Conservation (phyloP, 1,140 invertebrate genomes). For the Helicoverpa zea region DNA sequence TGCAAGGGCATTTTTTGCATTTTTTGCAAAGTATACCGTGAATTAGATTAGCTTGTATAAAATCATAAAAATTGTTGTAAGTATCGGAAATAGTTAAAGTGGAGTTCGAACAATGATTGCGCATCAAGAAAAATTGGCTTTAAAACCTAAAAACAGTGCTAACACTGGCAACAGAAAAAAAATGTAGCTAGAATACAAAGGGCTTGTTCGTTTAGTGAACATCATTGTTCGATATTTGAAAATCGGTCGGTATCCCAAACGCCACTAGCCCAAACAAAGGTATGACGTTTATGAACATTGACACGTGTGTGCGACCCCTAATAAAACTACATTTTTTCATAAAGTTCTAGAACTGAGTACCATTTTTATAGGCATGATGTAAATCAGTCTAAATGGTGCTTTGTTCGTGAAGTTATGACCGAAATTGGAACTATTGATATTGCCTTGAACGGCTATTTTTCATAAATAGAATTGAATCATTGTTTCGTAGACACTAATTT, state of each 20-base stretch:
- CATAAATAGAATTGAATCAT: not conserved
- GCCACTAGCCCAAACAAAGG: slow-evolving; percentile 61
- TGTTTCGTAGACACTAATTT: not conserved
- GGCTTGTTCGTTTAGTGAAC: slow-evolving; percentile 61
- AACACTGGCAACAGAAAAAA: not conserved
- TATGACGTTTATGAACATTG: slow-evolving; percentile 75
- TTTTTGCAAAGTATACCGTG: not conserved
- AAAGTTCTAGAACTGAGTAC: not conserved
- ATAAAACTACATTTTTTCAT: slow-evolving; percentile 46
- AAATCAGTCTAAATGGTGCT: slow-evolving; percentile 31
- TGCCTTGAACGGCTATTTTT: slow-evolving; percentile 3
- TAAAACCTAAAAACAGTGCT: too few species aligned
- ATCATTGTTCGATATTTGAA: slow-evolving; percentile 74
- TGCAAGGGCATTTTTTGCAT: not conserved
- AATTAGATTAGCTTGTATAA: not conserved
- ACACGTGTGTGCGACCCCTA: slow-evolving; percentile 59
- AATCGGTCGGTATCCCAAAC: slow-evolving; percentile 73
- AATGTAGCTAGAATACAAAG: slow-evolving; percentile 62
- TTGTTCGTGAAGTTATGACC: slow-evolving; percentile 20
- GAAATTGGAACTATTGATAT: not conserved
- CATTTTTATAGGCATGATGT: not conserved
- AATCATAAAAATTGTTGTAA: too few species aligned
- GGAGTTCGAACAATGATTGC: too few species aligned
- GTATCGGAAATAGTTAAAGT: too few species aligned
- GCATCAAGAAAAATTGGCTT: not conserved